phyloP scores from a whole-genome alignment of 2,797 vertebrate species.

The Scolopax rusticola region DNA sequence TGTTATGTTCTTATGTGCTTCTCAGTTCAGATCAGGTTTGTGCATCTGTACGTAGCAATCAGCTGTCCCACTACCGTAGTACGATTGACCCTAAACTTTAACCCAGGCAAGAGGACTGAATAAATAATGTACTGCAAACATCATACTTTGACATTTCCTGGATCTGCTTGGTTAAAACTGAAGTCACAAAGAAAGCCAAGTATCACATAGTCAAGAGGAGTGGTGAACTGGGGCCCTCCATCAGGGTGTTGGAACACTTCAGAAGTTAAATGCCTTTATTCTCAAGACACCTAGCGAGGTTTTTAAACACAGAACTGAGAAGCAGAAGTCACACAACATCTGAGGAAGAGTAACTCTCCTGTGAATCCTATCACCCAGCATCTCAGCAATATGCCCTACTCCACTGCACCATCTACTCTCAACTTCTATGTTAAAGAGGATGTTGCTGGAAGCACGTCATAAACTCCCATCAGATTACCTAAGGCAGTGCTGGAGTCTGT shows the following conservation, averaged over 20 bases:
- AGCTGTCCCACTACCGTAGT: neutral
- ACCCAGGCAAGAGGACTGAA: neutral
- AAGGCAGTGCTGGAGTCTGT: neutral
- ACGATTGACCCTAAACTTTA: neutral
- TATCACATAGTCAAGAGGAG: neutral
- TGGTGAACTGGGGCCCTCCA: neutral
- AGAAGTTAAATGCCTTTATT: conserved; percentile 14
- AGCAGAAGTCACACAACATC: neutral
- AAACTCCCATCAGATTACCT: neutral
- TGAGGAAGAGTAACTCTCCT: neutral
- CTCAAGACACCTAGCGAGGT: neutral
- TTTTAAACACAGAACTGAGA: neutral
- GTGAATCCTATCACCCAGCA: neutral
- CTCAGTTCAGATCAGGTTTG: neutral
- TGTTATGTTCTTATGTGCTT: neutral
- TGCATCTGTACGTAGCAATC: neutral
- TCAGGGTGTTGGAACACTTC: neutral
- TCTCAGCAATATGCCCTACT: neutral
- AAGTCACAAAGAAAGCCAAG: neutral
- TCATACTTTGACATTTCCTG: neutral
- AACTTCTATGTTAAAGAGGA: neutral
- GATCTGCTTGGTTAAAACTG: neutral
- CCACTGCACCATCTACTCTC: neutral
- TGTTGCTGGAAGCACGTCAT: neutral
- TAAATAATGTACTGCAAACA: neutral